Conservation (phyloP, 2,113 vertebrate genomes). For the Bettongia penicillata region DNA sequence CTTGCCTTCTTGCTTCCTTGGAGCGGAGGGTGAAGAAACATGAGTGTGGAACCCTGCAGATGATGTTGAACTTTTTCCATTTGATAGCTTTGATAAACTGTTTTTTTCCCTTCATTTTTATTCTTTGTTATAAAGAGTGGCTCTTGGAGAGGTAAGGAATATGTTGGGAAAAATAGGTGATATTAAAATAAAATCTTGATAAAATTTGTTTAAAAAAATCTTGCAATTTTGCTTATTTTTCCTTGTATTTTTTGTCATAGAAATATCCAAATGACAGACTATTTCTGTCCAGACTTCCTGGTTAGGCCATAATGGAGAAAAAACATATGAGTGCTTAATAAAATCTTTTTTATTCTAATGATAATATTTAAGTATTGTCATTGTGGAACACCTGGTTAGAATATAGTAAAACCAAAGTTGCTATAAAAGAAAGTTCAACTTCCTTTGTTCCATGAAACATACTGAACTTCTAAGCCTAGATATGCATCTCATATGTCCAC, state of each 20-base stretch:
- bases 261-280: not conserved
- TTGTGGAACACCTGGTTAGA: slow-evolving; percentile 2
- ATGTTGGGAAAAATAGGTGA: not conserved
- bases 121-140: not conserved
- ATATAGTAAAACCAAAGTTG: slow-evolving; percentile 4
- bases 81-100: not conserved
- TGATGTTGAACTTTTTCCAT: not conserved
- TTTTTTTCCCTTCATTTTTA: not conserved
- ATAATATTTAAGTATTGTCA: not conserved
- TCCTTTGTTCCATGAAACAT: not conserved
- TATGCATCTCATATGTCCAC: not conserved
- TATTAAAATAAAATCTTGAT: not conserved
- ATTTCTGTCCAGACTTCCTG: not conserved
- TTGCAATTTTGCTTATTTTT: not conserved
- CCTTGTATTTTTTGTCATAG: not conserved
- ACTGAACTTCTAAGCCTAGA: not conserved
- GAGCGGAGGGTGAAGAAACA: not conserved
- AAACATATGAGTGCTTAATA: not conserved
- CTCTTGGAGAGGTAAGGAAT: too few relatives aligned
- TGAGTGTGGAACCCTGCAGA: not conserved
- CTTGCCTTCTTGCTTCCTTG: not conserved
- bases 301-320: slow-evolving; percentile 20
- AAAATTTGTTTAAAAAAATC: not conserved
- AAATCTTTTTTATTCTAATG: slow-evolving; percentile 28
- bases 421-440: slow-evolving; percentile 30